A percentile compares a stretch with the other conserved stretches of the same genome.
These are phyloP conservation scores for Gnathonemus echidnorhynchus DNA, from an alignment of 2,113 vertebrate genomes.

Conservation along the genomic window DNA sequence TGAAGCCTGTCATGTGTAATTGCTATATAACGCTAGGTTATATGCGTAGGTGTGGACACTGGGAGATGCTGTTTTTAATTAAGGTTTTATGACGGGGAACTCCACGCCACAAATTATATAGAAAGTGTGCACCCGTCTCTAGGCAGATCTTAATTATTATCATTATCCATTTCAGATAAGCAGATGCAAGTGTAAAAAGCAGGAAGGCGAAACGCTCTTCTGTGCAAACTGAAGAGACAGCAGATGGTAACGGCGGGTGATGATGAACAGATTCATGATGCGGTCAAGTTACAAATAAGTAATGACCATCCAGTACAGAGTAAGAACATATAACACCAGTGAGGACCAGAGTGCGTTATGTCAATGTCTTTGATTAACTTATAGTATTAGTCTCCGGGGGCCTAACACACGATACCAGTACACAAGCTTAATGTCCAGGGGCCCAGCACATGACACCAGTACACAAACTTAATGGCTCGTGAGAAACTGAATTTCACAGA, in stretches of 20 bases:
- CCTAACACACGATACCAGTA: neutral
- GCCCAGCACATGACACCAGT: neutral
- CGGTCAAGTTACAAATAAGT: neutral
- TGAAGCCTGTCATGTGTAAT: neutral
- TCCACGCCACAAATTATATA: neutral
- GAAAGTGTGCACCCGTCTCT: neutral
- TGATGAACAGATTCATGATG: neutral
- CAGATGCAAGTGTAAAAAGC: neutral
- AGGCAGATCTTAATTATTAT: neutral
- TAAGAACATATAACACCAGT: neutral
- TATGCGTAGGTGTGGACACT: neutral
- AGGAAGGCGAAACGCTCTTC: neutral
- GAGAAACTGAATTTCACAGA: neutral
- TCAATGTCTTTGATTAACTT: neutral
- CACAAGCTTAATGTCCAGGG: neutral
- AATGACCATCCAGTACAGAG: neutral
- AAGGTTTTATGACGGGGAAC: neutral
- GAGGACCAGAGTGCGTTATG: neutral
- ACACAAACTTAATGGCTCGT: neutral
- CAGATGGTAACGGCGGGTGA: neutral
- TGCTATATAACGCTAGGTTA: neutral
- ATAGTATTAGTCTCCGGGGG: neutral
- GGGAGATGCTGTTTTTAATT: constrained; percentile 6
- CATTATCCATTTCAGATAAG: neutral
- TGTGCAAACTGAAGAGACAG: neutral